Base-by-base conservation (phyloP, 1,140 invertebrate species). In the Nasonia longicornis region DNA sequence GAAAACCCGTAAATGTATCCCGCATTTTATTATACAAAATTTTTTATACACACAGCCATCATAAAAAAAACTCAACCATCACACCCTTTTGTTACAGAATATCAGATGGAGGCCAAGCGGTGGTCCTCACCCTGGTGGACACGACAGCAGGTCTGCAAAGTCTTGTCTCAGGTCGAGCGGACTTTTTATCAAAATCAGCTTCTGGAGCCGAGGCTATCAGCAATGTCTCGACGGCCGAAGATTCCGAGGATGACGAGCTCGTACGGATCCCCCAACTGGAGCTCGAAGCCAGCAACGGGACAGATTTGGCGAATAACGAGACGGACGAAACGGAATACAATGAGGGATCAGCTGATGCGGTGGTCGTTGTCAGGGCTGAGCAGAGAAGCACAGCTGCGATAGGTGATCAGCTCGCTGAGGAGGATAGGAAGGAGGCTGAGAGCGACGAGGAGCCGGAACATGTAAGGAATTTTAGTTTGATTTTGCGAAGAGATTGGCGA, bases 51-150 rank as follows among this genome's bases (percentile, higher is more conserved):
- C 31, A 26, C 31, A 35, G 31, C 31, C 31, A 35, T 35, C 3
- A 35, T 6, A 35, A 35, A 26, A 26, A 26, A 35, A 35, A 35
- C 31, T 35, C 4, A 35, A 4, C 31, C 31, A 26, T 26, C 26
- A 1, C 31, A 3, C 31, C 3, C 16, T 52, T 52, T 20, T 86
- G 63, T 74, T 86, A 64, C 90, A 94, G 94, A 86, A 92, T 95
- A 87, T 92, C 93, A 84, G 93, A 94, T 87, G 92, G 92, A 64
- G 93, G 92, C 70, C 92, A 94, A 84, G 91, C 92, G 69, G 92
- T 94, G 22, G 91, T 94, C 35, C 90, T 94, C 82, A 94, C 93
- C 11, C 86, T 94, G 74, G 91, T 93, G 52, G 94, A 95, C 82
- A 93, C 92, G 63, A 92, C 93, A 66, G 91, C 91, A 86, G 92